phyloP scores from a whole-genome alignment of 2,113 vertebrate genomes.

The Elephas maximus region DNA sequence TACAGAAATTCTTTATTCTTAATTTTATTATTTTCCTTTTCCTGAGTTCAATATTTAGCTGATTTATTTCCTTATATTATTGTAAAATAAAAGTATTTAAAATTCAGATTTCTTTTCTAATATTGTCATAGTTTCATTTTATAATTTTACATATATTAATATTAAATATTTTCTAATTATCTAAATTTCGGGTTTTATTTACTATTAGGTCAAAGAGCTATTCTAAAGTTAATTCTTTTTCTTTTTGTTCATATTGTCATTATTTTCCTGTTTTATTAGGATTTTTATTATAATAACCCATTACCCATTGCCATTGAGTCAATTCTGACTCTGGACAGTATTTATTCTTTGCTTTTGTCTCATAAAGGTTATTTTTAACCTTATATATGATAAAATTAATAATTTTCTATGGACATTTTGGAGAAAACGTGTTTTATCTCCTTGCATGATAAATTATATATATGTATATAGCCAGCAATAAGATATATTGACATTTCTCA shows the following conservation, averaged over 20 bases:
- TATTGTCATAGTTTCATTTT: not conserved
- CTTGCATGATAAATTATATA: not conserved
- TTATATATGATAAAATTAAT: not conserved
- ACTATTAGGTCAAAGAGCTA: not conserved
- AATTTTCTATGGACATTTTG: not conserved
- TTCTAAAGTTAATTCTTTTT: not conserved
- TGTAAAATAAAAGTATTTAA: not conserved
- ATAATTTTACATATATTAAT: not conserved
- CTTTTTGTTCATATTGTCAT: not conserved
- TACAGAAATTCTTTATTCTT: not conserved
- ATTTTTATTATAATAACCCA: not conserved
- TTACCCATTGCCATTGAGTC: too few relatives aligned
- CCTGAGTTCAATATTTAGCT: not conserved
- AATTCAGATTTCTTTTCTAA: not conserved
- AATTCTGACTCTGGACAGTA: not conserved
- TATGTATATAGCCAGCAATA: not conserved
- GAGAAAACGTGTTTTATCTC: not conserved
- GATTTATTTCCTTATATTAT: not conserved
- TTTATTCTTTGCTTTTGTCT: not conserved
- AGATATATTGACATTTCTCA: not conserved
- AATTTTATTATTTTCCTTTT: not conserved
- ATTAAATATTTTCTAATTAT: not conserved
- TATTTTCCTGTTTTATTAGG: not conserved
- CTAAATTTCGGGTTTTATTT: not conserved
- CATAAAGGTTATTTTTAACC: not conserved